Evolutionary conservation across 64 coral and sea anemone species (phyloP).

Genomic region (Platygyra sinensis): DNA sequence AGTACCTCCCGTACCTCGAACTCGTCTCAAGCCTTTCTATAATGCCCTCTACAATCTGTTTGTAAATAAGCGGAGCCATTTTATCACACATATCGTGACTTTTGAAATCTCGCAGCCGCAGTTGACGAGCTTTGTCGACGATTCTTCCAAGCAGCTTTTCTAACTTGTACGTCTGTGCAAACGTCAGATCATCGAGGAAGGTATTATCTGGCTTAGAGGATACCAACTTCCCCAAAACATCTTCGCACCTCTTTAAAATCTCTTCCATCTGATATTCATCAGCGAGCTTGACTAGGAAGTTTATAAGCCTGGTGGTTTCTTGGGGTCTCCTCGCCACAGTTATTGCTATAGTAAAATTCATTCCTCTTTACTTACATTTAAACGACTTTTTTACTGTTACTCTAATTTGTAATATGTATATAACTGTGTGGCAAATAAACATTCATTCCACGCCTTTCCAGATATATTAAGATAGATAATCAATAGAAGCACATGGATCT

Average conservation of each 20-base stretch:
- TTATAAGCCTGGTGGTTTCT: constrained; percentile 5
- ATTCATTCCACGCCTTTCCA: no score
- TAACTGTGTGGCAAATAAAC: no score
- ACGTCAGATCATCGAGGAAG: constrained; percentile 16
- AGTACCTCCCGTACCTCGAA: no score
- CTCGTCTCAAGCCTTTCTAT: background rate
- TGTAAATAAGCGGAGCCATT: constrained; percentile 5
- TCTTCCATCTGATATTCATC: constrained; percentile 65
- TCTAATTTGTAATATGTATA: no score
- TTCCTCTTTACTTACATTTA: no score
- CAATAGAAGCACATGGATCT: constrained; percentile 63
- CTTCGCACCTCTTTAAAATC: constrained; percentile 38
- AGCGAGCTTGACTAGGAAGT: constrained; percentile 40
- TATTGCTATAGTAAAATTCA: constrained; percentile 4
- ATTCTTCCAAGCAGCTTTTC: constrained; percentile 12
- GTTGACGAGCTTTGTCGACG: constrained; percentile 49
- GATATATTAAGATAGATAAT: no score
- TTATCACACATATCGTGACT: constrained; percentile 18
- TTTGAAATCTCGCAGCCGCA: constrained; percentile 21
- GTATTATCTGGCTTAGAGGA: background rate
- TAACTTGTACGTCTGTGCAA: no score
- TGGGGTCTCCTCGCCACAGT: no score
- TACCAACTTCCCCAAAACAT: background rate
- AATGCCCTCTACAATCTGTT: no score
- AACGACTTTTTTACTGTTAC: no score